Base-by-base conservation (phyloP, 2,797 vertebrate species). In the Microchirus variegatus region DNA sequence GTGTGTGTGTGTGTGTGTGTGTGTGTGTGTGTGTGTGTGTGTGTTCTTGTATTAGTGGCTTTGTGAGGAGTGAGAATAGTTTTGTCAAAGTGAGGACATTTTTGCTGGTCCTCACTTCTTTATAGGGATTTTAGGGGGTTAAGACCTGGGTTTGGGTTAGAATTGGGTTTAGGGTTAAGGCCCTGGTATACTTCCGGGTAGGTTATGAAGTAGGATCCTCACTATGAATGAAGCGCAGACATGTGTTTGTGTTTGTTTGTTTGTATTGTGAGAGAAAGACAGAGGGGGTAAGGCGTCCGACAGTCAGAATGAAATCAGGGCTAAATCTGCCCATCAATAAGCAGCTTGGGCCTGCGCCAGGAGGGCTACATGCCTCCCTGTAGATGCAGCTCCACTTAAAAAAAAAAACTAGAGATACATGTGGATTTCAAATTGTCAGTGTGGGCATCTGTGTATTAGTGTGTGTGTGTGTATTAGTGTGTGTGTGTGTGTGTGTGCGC, bases 271-370 rank as follows among this genome's bases (percentile, higher is more conserved):
- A 53, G 62, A n/a, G 40, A 42, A 18, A 56, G 57, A 70, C 47
- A 62, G 58, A 13, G 15, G 52, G 72, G 53, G 53, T 45, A 69
- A 57, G 53, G 60, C 67, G 59, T 70, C 73, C 74, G 78, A 87
- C 83, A 90, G 74, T 69, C 73, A 71, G 68, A 76, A 68, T 78
- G 73, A 88, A 88, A 87, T 81, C 78, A 87, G 73, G 79, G 61
- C 70, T 87, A 86, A 89, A 91, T 88, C 90, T 89, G 80, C 51
- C 81, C 84, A 81, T 91, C 86, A 88, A 85, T 91, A 90, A 91
- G 89, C 80, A 79, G 89, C 90, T 91, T 91, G 88, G 86, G 69
- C 49, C 66, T 36, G 63, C 63, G 85, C 90, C 89, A 88, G 5
- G 43, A 81, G 56, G 65, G 68, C 67, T 31, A 60, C 76, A 85